A percentile compares a stretch with the other conserved stretches of the same genome.
phyloP scores from a whole-genome alignment of 2,888 invertebrate genomes.

The Aethes cnicana region DNA sequence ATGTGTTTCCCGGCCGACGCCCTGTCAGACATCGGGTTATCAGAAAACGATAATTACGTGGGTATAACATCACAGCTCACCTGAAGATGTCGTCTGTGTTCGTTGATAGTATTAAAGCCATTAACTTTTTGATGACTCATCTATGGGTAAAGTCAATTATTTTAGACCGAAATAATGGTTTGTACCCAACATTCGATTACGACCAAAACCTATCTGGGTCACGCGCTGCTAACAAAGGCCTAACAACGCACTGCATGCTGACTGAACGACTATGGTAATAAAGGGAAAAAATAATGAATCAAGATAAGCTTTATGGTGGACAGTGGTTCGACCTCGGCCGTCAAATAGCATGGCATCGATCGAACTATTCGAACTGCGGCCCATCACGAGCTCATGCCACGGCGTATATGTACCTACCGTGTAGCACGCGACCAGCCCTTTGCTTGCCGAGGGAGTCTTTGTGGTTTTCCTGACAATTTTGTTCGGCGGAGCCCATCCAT shows the following conservation, averaged over 20 bases:
- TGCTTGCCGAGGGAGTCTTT: conserved; percentile 29
- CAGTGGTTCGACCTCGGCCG: conserved; percentile 78
- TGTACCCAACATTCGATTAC: conserved; percentile 61
- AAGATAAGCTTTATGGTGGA: conserved; percentile 77
- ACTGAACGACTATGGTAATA: conserved; percentile 60
- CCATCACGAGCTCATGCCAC: conserved; percentile 53
- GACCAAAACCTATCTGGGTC: conserved; percentile 71
- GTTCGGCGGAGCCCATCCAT: conserved; percentile 14
- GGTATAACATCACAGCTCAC: too few relatives aligned
- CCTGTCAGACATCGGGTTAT: conserved; percentile 46
- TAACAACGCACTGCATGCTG: conserved; percentile 53
- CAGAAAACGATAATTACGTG: too few relatives aligned
- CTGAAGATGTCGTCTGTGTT: too few relatives aligned
- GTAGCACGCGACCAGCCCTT: conserved; percentile 55
- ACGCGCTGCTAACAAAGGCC: conserved; percentile 65
- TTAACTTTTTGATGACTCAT: too few relatives aligned
- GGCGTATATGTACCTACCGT: conserved; percentile 25
- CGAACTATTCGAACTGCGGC: conserved; percentile 59
- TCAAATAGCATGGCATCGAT: conserved; percentile 75
- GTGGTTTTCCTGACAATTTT: conserved; percentile 30
- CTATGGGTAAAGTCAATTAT: too few relatives aligned
- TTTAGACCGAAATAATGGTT: conserved; percentile 52
- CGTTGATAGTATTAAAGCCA: too few relatives aligned
- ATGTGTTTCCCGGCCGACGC: too few relatives aligned
- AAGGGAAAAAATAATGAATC: conserved; percentile 69